Evolutionary conservation across 2,888 invertebrate genomes (phyloP), one percentile per base, ranked within the genome.

Genomic region (Ectemnius cavifrons): DNA sequence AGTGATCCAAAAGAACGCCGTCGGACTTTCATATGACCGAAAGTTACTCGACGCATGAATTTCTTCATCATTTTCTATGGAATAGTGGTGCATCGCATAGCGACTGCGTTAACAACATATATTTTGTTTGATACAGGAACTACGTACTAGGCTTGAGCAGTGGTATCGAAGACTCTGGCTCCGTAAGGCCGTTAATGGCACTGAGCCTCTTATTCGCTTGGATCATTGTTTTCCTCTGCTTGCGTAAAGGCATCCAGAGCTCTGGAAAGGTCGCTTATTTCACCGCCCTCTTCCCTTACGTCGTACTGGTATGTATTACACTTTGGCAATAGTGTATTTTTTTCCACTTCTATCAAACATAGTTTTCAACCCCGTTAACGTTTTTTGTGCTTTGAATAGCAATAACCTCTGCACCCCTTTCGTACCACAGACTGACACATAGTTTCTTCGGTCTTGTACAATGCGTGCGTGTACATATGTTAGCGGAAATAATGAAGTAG

Each of bases 191-290:
- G 91, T 93, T 94, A 70, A 93, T 97, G 91, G 96, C 95, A 3
- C 91, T 94, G 3, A 96, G 96, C 88, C 92, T 97, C 13, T 92
- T 96, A 1, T 92, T 94, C 67, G 96, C 96, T 69, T 97, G 97
- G 97, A 88, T 94, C 67, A 95, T 96, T 79, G 95, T 96, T 23
- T 95, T 95, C 86, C 92, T 95, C 58, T 96, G 95, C 85, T 92
- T 96, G 57, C 95, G 95, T 91, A 96, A 95, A 91, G 95, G 96
- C 45, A 95, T 96, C 13, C 95, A 96, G 90, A 95, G 95, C 73
- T 95, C 95, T 20, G 96, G 96, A 83, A 96, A 96, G 92, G 95
- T 95, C 68, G 95, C 95, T 20, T 95, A 95, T 87, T 95, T 95
- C 85, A 95, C 95, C 27, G 95, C 95, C 16, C 92, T 95, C 14